Evolutionary conservation across 2,797 vertebrate genomes (phyloP), one percentile per base, ranked within the genome.

Genomic region (Coregonus suidteri): DNA sequence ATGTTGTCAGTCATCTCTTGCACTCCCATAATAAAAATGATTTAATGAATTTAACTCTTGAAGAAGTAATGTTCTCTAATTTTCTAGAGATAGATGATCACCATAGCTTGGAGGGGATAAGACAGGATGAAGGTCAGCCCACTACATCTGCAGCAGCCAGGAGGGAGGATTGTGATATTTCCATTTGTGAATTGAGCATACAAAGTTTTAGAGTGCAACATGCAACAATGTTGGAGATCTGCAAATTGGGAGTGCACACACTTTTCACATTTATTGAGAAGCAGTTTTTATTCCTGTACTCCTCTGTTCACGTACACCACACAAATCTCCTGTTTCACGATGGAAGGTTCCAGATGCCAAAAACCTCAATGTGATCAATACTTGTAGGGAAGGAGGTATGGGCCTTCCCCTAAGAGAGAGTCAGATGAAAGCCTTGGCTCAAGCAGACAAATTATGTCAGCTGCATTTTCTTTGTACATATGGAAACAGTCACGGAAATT

Each of bases 221-320:
- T 25, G 25, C 25, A 25, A 25, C 25, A 25, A 25, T 25, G 25
- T 25, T 25, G 25, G 25, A 25, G 25, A 1, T 25, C 25, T 25
- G 25, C 25, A 25, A 25, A 25, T 25, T 25, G 25, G 25, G 25
- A 25, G 25, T 25, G 25, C 25, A 25, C 25, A 25, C 25, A 25
- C 25, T 25, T 25, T 76, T 14, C 54, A 69, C 34, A 67, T 78
- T 76, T 34, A 74, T 72, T 41, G 73, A 82, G 72, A 80, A 82
- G 30, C 67, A 81, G 20, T 78, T 75, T 52, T 76, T 79, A 30
- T 79, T 73, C 37, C 41, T 79, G 72, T 56, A 59, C 69, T 84
- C 75, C 59, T 75, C 53, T 62, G 54, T 84, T 84, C 72, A 79
- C 72, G 65, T 56, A 79, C 68, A 53, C 72, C 72, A 77, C 62